These are phyloP conservation scores for Spinus olivaceus DNA, from an alignment of 2,797 vertebrate genomes.

Conservation along the genomic window DNA sequence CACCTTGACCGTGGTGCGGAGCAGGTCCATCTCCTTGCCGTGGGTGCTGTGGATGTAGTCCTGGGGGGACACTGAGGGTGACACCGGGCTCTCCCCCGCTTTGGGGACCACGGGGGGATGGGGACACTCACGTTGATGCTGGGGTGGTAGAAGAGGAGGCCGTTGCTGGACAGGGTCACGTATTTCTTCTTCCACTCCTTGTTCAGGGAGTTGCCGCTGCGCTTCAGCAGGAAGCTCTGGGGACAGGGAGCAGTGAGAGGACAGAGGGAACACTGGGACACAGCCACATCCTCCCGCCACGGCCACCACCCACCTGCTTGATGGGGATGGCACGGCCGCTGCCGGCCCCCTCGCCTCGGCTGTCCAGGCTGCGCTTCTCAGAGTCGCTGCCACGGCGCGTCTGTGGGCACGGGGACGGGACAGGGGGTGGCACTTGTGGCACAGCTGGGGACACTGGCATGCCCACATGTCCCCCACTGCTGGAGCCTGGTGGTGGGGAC, in stretches of 20 bases:
- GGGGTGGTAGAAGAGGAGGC: constrained; percentile 90
- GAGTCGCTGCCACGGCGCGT: constrained; percentile 90
- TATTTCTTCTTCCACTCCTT: constrained; percentile 99
- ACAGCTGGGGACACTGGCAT: accelerated
- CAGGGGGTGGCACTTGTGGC: neutral
- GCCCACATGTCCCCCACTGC: accelerated
- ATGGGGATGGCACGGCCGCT: constrained; percentile 83
- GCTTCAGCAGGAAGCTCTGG: constrained; percentile 91
- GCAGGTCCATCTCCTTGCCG: constrained; percentile 92
- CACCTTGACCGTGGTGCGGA: constrained; percentile 94
- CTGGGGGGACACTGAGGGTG: constrained; percentile 50
- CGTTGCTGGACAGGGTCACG: constrained; percentile 91
- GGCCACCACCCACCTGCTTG: constrained; percentile 81
- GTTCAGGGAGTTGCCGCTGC: constrained; percentile 95
- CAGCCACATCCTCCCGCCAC: accelerated
- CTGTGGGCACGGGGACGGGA: constrained; percentile 49
- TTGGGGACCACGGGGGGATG: accelerated
- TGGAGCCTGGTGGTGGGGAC: neutral
- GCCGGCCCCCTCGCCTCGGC: constrained; percentile 81
- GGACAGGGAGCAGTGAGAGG: neutral
- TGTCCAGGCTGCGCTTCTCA: constrained; percentile 86
- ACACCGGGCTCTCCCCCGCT: accelerated
- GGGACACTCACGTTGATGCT: constrained; percentile 86
- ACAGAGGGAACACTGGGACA: accelerated
- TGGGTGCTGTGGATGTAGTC: constrained; percentile 91